A percentile compares a stretch with the other conserved stretches of the same genome.
Evolutionary conservation across 2,113 vertebrate genomes (phyloP).

Genomic region (Sminthopsis crassicaudata): DNA sequence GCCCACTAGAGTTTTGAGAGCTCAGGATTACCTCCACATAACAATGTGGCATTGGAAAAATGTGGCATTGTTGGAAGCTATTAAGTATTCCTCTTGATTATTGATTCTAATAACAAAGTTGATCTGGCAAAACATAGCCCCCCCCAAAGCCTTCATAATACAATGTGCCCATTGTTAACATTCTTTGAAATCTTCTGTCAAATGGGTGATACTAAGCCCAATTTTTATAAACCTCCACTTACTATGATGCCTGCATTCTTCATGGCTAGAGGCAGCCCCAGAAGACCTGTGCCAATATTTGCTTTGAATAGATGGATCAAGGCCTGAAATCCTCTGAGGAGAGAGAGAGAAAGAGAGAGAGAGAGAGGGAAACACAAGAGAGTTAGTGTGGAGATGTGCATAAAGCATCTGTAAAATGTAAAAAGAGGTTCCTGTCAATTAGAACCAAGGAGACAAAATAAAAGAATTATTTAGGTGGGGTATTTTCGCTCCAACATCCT

Average conservation of each 20-base stretch:
- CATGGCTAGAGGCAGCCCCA: slow-evolving; percentile 89
- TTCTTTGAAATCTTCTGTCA: no score
- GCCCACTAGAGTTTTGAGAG: not conserved
- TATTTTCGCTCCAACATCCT: not conserved
- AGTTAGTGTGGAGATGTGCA: not conserved
- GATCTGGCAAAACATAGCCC: not conserved
- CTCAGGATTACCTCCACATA: not conserved
- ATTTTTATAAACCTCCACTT: slow-evolving; percentile 53
- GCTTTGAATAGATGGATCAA: slow-evolving; percentile 90
- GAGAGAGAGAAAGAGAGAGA: not conserved
- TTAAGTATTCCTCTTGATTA: not conserved
- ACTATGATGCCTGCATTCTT: slow-evolving; percentile 91
- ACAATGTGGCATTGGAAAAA: not conserved
- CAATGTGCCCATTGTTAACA: no score
- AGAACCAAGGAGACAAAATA: not conserved
- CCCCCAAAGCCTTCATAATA: not conserved
- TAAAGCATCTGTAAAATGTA: not conserved
- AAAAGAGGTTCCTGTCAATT: no score
- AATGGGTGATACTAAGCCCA: not conserved
- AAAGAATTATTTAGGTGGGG: not conserved
- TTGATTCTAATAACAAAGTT: not conserved
- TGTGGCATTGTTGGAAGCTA: not conserved
- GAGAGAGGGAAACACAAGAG: not conserved
- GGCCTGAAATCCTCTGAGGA: slow-evolving; percentile 85
- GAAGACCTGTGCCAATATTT: slow-evolving; percentile 90